Conservation (phyloP, 2,797 vertebrate species). For the Silurus lanzhouensis region DNA sequence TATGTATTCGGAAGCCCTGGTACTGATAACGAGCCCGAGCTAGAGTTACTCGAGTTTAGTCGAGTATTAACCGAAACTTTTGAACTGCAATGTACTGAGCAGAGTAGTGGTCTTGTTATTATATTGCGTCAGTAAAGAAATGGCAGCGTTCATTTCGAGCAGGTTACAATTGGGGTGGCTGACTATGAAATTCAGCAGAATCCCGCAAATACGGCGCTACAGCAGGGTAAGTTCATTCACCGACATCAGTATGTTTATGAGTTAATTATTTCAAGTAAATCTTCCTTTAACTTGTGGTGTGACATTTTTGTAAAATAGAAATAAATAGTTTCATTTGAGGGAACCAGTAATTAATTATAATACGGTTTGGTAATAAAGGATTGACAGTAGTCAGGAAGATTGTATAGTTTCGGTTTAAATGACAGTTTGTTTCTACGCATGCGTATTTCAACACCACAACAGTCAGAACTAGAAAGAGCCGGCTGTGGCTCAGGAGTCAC, state of each 20-base stretch:
- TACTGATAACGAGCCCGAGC: background rate
- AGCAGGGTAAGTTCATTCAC: conserved; percentile 67
- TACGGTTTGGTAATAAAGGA: background rate
- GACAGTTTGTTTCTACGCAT: background rate
- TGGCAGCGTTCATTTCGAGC: conserved; percentile 59
- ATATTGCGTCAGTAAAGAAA: background rate
- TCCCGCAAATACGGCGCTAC: conserved; percentile 40
- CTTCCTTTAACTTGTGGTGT: too few relatives aligned
- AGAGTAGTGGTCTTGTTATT: background rate
- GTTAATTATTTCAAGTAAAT: background rate
- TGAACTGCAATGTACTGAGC: conserved; percentile 10
- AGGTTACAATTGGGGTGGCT: conserved; percentile 61
- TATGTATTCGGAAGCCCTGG: background rate
- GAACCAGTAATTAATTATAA: background rate
- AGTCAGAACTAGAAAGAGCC: background rate
- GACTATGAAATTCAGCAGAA: conserved; percentile 54
- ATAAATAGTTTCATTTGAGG: too few relatives aligned
- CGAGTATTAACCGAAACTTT: background rate
- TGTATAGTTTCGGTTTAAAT: background rate
- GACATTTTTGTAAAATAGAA: background rate
- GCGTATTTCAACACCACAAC: background rate
- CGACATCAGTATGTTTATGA: too few relatives aligned
- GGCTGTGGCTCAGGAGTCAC: background rate
- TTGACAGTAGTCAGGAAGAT: background rate
- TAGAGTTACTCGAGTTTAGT: background rate